A percentile compares a stretch with the other conserved stretches of the same genome.
These are phyloP conservation scores for Agriopis leucophaearia DNA, from an alignment of 2,888 invertebrate genomes.

Conservation along the genomic window DNA sequence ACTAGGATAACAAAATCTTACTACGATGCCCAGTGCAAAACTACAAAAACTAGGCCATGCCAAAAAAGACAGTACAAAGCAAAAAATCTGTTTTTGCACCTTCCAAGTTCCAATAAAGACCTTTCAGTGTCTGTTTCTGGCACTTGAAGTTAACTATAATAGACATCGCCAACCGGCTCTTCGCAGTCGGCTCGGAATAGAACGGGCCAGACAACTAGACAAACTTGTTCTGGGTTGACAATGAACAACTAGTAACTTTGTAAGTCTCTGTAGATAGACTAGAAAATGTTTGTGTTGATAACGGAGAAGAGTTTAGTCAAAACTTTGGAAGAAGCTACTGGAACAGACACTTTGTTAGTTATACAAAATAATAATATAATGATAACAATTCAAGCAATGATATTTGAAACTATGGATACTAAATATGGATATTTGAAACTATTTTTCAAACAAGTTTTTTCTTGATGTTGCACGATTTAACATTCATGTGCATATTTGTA, in stretches of 20 bases:
- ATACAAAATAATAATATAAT: too few relatives aligned
- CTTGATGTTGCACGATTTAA: not conserved
- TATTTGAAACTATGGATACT: too few relatives aligned
- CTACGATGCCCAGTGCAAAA: not conserved
- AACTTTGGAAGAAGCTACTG: not conserved
- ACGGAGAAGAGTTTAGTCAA: not conserved
- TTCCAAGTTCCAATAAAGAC: slow-evolving; percentile 7
- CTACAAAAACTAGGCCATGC: not conserved
- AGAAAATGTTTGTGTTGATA: slow-evolving; percentile 5
- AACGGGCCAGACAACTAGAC: slow-evolving; percentile 19
- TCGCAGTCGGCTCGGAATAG: slow-evolving; percentile 17
- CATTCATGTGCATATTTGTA: not conserved
- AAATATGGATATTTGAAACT: too few relatives aligned
- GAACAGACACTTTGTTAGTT: too few relatives aligned
- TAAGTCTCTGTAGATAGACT: slow-evolving; percentile 11
- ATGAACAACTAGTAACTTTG: slow-evolving; percentile 28
- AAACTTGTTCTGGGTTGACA: slow-evolving; percentile 33
- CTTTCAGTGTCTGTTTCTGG: slow-evolving; percentile 11
- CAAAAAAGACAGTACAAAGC: not conserved
- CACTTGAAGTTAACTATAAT: slow-evolving; percentile 20
- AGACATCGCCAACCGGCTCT: slow-evolving; percentile 19
- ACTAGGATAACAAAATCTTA: not conserved
- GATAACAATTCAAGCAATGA: too few relatives aligned
- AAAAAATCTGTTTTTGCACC: not conserved
- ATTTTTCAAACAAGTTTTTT: too few relatives aligned